A percentile compares a stretch with the other conserved stretches of the same genome.
Evolutionary conservation across 1,140 invertebrate species (phyloP).

Genomic region (Bombus terrestris): DNA sequence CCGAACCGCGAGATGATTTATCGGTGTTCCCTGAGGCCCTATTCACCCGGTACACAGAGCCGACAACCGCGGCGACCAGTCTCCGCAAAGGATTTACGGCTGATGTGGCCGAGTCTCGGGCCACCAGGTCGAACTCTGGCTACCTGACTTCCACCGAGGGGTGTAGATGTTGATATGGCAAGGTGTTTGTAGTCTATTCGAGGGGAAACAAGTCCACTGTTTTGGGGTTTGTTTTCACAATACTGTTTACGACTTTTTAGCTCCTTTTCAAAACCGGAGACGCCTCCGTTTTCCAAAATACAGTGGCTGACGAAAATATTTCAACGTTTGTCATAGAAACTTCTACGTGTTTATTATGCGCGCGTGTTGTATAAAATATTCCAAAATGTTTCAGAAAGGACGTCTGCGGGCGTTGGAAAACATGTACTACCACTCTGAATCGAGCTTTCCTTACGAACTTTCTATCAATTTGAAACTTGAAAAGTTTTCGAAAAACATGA

Average conservation of each 20-base stretch:
- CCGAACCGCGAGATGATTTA: constrained; percentile 59
- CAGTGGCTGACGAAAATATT: too few relatives aligned
- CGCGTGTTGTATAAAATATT: too few relatives aligned
- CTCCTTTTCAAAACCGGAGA: not conserved
- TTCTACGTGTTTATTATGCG: too few relatives aligned
- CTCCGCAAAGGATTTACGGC: constrained; percentile 37
- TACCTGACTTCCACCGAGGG: not conserved
- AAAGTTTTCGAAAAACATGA: not conserved
- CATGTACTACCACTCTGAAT: too few relatives aligned
- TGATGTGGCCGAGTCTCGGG: not conserved
- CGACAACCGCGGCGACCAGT: constrained; percentile 6
- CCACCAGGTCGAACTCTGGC: constrained; percentile 4
- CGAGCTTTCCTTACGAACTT: too few relatives aligned
- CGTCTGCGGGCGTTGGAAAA: too few relatives aligned
- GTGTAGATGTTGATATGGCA: not conserved
- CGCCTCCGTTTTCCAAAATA: too few relatives aligned
- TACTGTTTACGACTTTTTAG: not conserved
- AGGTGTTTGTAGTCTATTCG: not conserved
- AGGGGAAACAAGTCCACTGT: not conserved
- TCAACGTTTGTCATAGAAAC: too few relatives aligned
- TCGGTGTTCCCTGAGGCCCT: constrained; percentile 2
- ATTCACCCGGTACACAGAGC: not conserved
- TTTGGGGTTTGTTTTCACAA: not conserved
- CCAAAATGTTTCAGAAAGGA: too few relatives aligned
- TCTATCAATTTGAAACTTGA: not conserved